These are phyloP conservation scores for Chrysochloris asiatica DNA, from an alignment of 2,113 vertebrate genomes.

Conservation along the genomic window DNA sequence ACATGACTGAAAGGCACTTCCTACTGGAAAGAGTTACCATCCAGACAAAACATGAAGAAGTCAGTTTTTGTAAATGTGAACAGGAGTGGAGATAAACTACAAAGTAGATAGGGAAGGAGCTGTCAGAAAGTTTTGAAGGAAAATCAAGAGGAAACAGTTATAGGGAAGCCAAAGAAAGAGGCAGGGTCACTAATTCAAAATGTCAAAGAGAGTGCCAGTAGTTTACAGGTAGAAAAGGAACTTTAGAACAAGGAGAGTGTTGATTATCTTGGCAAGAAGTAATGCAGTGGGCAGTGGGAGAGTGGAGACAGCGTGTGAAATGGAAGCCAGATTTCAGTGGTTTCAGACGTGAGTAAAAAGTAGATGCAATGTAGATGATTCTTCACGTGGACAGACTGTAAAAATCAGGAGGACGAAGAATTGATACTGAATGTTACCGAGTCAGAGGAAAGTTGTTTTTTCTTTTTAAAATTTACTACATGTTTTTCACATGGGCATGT, in stretches of 20 bases:
- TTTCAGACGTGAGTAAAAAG: slow-evolving; percentile 26
- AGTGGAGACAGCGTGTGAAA: not conserved
- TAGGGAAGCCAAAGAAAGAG: slow-evolving; percentile 27
- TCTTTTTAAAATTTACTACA: slow-evolving; percentile 11
- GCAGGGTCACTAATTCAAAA: not conserved
- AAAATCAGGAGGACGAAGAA: slow-evolving; percentile 5
- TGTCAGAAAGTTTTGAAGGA: slow-evolving; percentile 16
- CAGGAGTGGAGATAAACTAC: not conserved
- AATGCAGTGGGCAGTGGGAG: slow-evolving; percentile 11
- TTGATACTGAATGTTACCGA: not conserved
- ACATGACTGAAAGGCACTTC: not conserved
- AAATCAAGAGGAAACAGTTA: not conserved
- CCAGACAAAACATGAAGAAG: not conserved
- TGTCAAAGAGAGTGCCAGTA: not conserved
- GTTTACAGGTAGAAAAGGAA: not conserved
- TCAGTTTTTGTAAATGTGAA: not conserved
- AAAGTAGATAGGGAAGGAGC: not conserved
- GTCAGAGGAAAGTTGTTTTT: not conserved
- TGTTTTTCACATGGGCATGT: slow-evolving; percentile 27
- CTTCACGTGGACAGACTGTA: not conserved
- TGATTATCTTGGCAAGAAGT: slow-evolving; percentile 20
- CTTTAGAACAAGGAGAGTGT: not conserved
- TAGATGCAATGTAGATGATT: not conserved
- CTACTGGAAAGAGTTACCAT: not conserved
- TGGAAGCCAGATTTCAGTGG: not conserved